Percentiles rank a stretch among this genome's conserved stretches.
Conservation (phyloP, 2,888 invertebrate genomes). For the Tubiluchus corallicola region DNA sequence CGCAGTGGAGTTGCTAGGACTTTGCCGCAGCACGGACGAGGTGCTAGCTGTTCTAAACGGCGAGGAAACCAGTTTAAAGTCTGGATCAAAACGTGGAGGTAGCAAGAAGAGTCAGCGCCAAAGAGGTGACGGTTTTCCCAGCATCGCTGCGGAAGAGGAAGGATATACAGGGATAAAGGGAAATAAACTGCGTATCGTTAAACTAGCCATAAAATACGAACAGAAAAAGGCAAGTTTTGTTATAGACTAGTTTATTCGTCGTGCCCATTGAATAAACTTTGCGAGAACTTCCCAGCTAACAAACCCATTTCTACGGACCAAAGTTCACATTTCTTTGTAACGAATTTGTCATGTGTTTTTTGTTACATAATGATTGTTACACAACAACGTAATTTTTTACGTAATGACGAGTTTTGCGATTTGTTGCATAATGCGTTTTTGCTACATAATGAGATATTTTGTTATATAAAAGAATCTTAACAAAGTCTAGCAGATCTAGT, state of each 20-base stretch:
- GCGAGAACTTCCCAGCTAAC: too few species aligned
- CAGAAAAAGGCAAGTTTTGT: constrained; percentile 17
- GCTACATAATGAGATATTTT: not conserved
- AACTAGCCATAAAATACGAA: constrained; percentile 17
- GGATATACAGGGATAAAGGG: not conserved
- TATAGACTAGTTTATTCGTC: too few species aligned
- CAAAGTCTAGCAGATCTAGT: too few species aligned
- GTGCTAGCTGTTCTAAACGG: constrained; percentile 18
- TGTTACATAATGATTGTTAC: too few species aligned
- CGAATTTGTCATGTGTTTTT: too few species aligned
- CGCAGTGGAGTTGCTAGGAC: constrained; percentile 4
- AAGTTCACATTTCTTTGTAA: too few species aligned
- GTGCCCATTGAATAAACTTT: too few species aligned
- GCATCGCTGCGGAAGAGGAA: constrained; percentile 9
- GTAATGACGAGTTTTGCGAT: not conserved
- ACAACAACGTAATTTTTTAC: too few species aligned
- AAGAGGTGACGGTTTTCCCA: constrained; percentile 7
- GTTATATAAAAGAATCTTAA: too few species aligned
- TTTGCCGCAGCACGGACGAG: constrained; percentile 8
- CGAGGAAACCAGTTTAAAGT: constrained; percentile 15
- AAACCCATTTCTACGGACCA: too few species aligned
- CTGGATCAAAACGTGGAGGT: constrained; percentile 13
- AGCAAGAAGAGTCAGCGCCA: not conserved
- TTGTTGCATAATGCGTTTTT: not conserved
- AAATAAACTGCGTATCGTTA: constrained; percentile 11